These are phyloP conservation scores for Drosophila orosa DNA, from an alignment of 1,140 invertebrate genomes.

Conservation along the genomic window DNA sequence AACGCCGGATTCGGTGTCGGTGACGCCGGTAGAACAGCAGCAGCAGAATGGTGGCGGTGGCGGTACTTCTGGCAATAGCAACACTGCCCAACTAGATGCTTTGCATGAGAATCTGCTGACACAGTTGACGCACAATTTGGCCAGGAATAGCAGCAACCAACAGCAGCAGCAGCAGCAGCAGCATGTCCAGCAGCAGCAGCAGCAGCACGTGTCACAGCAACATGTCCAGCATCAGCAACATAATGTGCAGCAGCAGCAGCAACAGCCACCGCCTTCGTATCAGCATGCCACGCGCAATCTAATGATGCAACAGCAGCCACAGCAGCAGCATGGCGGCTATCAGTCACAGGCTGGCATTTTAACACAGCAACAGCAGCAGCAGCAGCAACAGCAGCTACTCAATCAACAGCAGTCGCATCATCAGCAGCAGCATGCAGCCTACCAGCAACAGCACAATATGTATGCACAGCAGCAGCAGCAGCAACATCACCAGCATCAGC, in stretches of 20 bases:
- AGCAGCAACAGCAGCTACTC: slow-evolving; percentile 44
- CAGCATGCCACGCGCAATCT: slow-evolving; percentile 82
- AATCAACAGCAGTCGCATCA: slow-evolving; percentile 61
- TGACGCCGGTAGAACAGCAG: slow-evolving; percentile 87
- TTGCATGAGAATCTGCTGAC: slow-evolving; percentile 87
- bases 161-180: slow-evolving; percentile 4
- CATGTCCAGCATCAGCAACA: slow-evolving; percentile 51
- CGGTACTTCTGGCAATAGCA: slow-evolving; percentile 17
- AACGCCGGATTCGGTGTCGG: slow-evolving; percentile 87
- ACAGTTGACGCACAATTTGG: slow-evolving; percentile 85
- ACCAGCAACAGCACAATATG: slow-evolving; percentile 47
- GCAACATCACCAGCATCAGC: slow-evolving; percentile 59
- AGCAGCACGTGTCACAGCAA: slow-evolving; percentile 52
- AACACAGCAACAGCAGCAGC: slow-evolving; percentile 46
- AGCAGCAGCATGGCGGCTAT: slow-evolving; percentile 60
- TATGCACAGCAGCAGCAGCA: slow-evolving; percentile 70
- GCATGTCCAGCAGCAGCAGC: slow-evolving; percentile 53
- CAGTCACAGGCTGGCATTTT: slow-evolving; percentile 63
- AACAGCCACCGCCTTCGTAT: slow-evolving; percentile 83
- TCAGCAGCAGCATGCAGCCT: slow-evolving; percentile 58
- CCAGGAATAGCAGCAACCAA: slow-evolving; percentile 49
- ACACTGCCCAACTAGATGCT: slow-evolving; percentile 85
- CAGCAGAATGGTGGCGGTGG: slow-evolving; percentile 31
- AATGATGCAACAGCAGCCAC: slow-evolving; percentile 85
- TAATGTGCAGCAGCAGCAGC: slow-evolving; percentile 53